Evolutionary conservation across 37 sponge, comb jelly and placozoan species (phyloP), one percentile per base, ranked within the genome.

Genomic region (Bolinopsis microptera): DNA sequence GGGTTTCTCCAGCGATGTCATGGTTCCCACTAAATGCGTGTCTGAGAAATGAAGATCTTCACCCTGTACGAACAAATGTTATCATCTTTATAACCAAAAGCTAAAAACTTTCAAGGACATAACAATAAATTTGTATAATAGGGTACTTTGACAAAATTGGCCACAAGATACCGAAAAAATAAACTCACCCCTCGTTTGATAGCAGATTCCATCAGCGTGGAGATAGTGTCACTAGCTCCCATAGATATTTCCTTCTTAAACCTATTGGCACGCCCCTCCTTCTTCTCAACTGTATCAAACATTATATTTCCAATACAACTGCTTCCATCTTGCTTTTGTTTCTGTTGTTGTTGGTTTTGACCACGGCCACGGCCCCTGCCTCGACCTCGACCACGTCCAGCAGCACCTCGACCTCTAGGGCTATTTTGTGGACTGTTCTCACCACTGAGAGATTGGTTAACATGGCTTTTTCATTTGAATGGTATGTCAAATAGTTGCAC

Each of bases 21-120:
- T 96, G 25, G 97, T 99, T 8, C 99, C 99, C 25, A 95, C 96
- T 16, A 97, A 90, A 26, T 93, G 94, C 48, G 93, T 69, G 94
- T 95, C 96, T 32, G 93, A 92, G 13, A 93, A 32, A 0, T 94
- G 95, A 24, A 82, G 74, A 0, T 96, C 98, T 21, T 93, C 95
- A 2, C 77, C 93, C 77, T 38, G 83, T 3, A 5, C 16, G 93
- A 41, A n/a, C n/a, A n/a, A n/a, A n/a, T n/a, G n/a, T n/a, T n/a
- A n/a, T n/a, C n/a, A n/a, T n/a, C 39, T 16, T 86, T 86, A 38
- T 86, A 37, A 31, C 34, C 48, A 39, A 18, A 41, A 86, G 18
- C 22, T 27, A 27, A 18, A 22, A 22, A 24, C 24, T 68, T 21
- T 68, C 23, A 24, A 68, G 69, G 21, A 23, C 22, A n/a, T n/a